Conservation (phyloP, 2,797 vertebrate species). For the Urosaurus nigricauda region DNA sequence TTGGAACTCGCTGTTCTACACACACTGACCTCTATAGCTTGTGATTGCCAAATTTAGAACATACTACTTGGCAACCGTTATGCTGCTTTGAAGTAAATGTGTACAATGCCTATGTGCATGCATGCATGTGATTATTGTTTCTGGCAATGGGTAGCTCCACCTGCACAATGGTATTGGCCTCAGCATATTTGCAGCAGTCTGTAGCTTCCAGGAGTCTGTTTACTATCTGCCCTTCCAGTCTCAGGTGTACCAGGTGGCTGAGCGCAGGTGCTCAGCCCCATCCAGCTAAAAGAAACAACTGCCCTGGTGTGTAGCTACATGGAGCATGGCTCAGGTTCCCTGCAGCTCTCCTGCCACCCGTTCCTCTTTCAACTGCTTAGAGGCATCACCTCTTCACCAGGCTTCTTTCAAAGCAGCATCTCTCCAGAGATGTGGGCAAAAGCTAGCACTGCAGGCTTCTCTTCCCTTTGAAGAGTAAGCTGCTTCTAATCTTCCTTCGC, state of each 20-base stretch:
- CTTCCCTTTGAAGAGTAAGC: slow-evolving; percentile 22
- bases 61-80: not conserved
- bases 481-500: not conserved
- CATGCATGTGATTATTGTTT: not conserved
- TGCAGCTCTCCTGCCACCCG: not conserved
- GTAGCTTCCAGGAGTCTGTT: not conserved
- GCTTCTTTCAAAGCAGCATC: slow-evolving; percentile 13
- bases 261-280: not conserved
- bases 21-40: not conserved
- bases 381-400: not conserved
- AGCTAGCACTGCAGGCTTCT: not conserved
- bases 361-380: slow-evolving; percentile 14
- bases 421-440: not conserved
- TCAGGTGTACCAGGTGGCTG: not conserved
- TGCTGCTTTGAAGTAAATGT: not conserved
- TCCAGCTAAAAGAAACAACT: not conserved
- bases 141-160: not conserved
- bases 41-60: not conserved
- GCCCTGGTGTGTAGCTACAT: slow-evolving; percentile 8
- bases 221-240: not conserved
- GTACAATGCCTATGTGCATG: too few species aligned
- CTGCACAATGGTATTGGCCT: not conserved
- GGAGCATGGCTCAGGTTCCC: not conserved
- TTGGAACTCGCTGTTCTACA: not conserved
- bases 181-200: not conserved